phyloP scores from a whole-genome alignment of 2,797 vertebrate species.

The Ciconia nigra region DNA sequence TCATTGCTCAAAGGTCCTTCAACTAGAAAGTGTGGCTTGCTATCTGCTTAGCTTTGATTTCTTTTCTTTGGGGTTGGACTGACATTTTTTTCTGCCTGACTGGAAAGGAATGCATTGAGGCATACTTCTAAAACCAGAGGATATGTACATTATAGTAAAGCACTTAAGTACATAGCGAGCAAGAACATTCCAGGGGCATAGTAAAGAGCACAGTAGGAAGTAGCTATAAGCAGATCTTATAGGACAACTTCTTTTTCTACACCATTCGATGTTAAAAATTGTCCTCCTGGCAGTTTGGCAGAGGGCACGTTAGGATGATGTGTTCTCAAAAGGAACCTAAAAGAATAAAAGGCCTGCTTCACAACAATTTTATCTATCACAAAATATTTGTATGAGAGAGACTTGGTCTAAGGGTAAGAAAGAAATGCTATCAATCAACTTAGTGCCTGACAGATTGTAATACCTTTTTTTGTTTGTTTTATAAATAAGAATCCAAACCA shows the following conservation, averaged over 20 bases:
- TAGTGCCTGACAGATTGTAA: background rate
- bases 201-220: background rate
- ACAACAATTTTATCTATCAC: background rate
- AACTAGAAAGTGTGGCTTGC: background rate
- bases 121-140: background rate
- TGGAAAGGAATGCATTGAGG: background rate
- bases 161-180: background rate
- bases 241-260: conserved; percentile 3
- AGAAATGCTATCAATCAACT: background rate
- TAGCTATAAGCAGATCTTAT: background rate
- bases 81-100: conserved; percentile 5
- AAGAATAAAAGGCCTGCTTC: background rate
- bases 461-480: background rate
- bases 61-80: background rate
- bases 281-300: background rate
- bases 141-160: background rate
- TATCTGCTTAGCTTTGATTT: conserved; percentile 14
- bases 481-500: background rate
- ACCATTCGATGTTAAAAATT: background rate
- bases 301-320: background rate
- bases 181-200: background rate
- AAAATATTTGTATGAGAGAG: background rate
- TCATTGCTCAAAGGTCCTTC: background rate
- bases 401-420: background rate
- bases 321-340: background rate